Evolutionary conservation across 64 coral and sea anemone species (phyloP).

Genomic region (Actinia equina): DNA sequence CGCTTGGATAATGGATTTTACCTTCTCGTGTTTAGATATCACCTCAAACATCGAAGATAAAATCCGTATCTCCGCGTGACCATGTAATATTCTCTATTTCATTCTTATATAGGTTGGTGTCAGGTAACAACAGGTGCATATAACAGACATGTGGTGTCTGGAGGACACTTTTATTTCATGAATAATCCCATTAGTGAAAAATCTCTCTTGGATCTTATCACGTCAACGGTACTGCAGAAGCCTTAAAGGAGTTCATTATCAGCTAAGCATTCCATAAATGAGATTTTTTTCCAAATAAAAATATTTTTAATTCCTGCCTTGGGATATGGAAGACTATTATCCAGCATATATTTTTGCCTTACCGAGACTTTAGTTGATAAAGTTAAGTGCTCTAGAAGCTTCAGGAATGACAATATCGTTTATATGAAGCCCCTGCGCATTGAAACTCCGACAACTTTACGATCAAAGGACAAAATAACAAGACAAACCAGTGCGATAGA

Average conservation of each 20-base stretch:
- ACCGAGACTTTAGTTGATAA: no score
- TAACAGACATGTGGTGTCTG: conserved; percentile 41
- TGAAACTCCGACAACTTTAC: no score
- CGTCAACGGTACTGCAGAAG: not conserved
- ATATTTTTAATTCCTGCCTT: not conserved
- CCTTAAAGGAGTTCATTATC: not conserved
- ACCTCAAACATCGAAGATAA: no score
- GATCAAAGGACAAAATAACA: no score
- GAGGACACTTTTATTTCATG: conserved; percentile 89
- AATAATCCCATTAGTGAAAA: conserved; percentile 39
- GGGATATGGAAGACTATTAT: not conserved
- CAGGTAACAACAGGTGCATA: conserved; percentile 56
- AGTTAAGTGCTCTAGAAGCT: no score
- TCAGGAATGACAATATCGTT: no score
- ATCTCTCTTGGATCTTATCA: conserved; percentile 24
- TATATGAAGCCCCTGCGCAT: no score
- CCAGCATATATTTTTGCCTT: no score
- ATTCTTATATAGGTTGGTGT: conserved; percentile 40
- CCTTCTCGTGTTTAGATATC: no score
- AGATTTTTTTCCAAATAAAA: not conserved
- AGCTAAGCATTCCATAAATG: not conserved
- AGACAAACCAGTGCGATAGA: no score
- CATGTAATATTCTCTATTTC: not conserved
- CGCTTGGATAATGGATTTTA: no score
- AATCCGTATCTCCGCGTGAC: no score